Evolutionary conservation across 1,140 invertebrate species (phyloP).

Genomic region (Listronotus bonariensis): DNA sequence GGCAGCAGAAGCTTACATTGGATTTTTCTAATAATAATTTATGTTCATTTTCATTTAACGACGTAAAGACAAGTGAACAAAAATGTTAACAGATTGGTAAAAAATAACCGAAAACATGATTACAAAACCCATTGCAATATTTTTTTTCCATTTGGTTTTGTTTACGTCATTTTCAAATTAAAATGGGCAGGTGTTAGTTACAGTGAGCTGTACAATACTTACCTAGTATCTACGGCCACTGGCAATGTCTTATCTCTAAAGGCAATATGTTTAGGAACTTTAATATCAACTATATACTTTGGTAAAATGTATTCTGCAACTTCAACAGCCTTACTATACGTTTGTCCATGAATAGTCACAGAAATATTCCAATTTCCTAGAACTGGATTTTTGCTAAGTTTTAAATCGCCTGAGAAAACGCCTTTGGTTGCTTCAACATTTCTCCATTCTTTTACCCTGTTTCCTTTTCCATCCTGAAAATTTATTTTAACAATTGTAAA

Average conservation of each 20-base stretch:
- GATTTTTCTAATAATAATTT: no score
- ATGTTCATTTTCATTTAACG: no score
- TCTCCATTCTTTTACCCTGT: constrained; percentile 81
- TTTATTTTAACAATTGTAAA: not conserved
- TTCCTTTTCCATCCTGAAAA: constrained; percentile 72
- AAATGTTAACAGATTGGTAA: no score
- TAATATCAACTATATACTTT: constrained; percentile 86
- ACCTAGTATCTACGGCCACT: constrained; percentile 84
- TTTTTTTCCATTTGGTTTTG: no score
- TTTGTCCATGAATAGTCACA: constrained; percentile 63
- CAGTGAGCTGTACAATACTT: constrained; percentile 31
- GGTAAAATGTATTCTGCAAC: constrained; percentile 93
- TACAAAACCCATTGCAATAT: no score
- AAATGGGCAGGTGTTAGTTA: no score
- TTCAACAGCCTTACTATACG: constrained; percentile 72
- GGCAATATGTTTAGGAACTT: constrained; percentile 78
- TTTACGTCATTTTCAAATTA: not conserved
- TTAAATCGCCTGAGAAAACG: constrained; percentile 77
- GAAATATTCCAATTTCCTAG: constrained; percentile 90
- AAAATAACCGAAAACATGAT: no score
- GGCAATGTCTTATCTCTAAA: constrained; percentile 78
- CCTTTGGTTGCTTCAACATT: constrained; percentile 72
- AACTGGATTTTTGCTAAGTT: constrained; percentile 82
- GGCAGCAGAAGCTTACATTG: no score
- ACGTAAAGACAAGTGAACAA: no score